Evolutionary conservation across 1,140 invertebrate species (phyloP).

Genomic region (Leptinotarsa undecemlineata): DNA sequence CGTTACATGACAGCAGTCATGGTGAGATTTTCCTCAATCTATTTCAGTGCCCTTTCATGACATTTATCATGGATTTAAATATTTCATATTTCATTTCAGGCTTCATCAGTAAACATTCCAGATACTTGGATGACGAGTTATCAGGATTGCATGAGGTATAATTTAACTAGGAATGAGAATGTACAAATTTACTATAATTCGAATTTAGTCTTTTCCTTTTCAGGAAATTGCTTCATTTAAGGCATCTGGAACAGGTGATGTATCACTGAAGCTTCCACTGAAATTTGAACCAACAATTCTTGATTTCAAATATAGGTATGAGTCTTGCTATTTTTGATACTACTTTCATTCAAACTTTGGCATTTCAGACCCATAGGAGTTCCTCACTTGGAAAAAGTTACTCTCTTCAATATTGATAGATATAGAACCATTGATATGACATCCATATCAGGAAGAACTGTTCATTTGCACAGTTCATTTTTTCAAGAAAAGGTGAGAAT

Average conservation of each 20-base stretch:
- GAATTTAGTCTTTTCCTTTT: constrained; percentile 37
- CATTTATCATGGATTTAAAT: constrained; percentile 26
- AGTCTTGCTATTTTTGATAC: constrained; percentile 28
- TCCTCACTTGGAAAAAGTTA: constrained; percentile 79
- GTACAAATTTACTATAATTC: too few relatives aligned
- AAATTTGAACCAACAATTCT: constrained; percentile 66
- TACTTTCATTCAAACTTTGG: constrained; percentile 17
- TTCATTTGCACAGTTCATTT: constrained; percentile 90
- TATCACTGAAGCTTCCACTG: constrained; percentile 48
- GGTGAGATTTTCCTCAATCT: constrained; percentile 45
- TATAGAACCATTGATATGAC: constrained; percentile 76
- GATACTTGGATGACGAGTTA: constrained; percentile 52
- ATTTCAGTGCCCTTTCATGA: constrained; percentile 21
- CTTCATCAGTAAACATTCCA: constrained; percentile 51
- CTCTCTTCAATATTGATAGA: constrained; percentile 76
- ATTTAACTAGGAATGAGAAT: background rate
- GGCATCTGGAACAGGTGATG: constrained; percentile 49
- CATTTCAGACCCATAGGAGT: constrained; percentile 76
- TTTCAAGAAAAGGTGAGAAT: constrained; percentile 81
- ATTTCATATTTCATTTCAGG: constrained; percentile 42
- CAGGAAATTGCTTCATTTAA: constrained; percentile 48
- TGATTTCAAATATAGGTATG: constrained; percentile 72
- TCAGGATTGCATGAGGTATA: constrained; percentile 51
- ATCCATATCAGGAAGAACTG: constrained; percentile 84
- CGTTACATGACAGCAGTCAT: constrained; percentile 55